Evolutionary conservation across 2,113 vertebrate species (phyloP).

Genomic region (Pseudopipra pipra): DNA sequence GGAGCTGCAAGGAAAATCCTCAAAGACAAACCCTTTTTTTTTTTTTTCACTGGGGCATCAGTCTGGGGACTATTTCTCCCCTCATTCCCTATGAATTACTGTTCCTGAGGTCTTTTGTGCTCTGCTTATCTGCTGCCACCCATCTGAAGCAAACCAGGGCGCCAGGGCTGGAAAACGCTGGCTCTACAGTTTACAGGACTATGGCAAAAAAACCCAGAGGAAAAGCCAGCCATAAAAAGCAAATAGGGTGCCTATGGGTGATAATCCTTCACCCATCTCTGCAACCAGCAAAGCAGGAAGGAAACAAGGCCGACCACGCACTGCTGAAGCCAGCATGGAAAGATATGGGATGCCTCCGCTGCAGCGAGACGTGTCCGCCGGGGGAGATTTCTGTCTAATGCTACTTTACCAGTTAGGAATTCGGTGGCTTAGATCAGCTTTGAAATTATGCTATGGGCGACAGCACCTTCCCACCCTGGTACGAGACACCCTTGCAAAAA

Average conservation of each 20-base stretch:
- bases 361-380: fast-evolving
- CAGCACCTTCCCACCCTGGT: background rate
- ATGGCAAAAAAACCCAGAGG: background rate
- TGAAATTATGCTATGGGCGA: background rate
- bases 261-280: background rate
- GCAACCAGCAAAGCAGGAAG: background rate
- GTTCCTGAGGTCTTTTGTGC: background rate
- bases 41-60: background rate
- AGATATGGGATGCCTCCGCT: background rate
- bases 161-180: background rate
- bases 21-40: background rate
- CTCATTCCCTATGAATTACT: background rate
- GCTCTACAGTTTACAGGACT: background rate
- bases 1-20: background rate
- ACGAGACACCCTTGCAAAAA: background rate
- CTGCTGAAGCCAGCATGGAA: background rate
- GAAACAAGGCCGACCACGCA: fast-evolving
- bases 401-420: conserved; percentile 7
- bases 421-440: conserved; percentile 10
- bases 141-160: background rate
- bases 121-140: background rate
- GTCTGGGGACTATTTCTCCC: background rate
- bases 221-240: background rate
- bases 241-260: background rate
- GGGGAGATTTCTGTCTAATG: background rate